Base-by-base conservation (phyloP, 2,113 vertebrate species). In the Drymodes brunneopygia region DNA sequence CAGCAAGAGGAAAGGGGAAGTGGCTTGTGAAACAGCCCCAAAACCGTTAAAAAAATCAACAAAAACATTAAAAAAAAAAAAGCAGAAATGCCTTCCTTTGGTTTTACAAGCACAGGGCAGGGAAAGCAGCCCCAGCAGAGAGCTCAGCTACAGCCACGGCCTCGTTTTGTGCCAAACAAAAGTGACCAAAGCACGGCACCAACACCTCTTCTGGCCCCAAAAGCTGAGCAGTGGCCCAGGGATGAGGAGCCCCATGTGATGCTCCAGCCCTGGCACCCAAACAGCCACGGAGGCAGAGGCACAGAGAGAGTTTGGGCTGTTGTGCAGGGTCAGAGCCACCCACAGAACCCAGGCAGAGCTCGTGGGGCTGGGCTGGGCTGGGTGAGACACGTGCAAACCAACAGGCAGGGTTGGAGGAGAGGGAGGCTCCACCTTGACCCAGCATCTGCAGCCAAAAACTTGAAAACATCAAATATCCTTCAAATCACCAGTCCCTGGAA, bases 1-100 rank as follows among this genome's bases (percentile, higher is more conserved):
- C 74, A 42, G 85, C 92, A 64, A 40, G 22, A 33, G 44, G 86
- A 72, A 96, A 95, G 90, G 33, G 95, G 94, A 94, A 96, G 88
- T 86, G 93, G 78, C 56, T 94, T 94, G 57, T 11, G 10, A 91
- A 95, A 90, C 22, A 84, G n/a, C 28, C 51, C n/a, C 5, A 74
- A 38, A 94, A 86, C 38, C 4, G 25, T 90, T 79, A 50, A 31
- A 64, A 9, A 8, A 28, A 61, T 90, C 75, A 50, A 31, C 58
- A 9, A 8, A 28, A 61, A 4, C 2, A 24, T 3, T 8, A n/a
- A 64, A n/a, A 64, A 71, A 42, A 42, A n/a, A 64, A 71, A 81
- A 1, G 47, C 48, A 91, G 67, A 95, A 94, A 73, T 4, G 0
- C 15, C 64, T 86, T 80, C n/a, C 80, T 88, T 54, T 60, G 60